phyloP scores from a whole-genome alignment of 2,888 invertebrate species.

The Limnephilus marmoratus region DNA sequence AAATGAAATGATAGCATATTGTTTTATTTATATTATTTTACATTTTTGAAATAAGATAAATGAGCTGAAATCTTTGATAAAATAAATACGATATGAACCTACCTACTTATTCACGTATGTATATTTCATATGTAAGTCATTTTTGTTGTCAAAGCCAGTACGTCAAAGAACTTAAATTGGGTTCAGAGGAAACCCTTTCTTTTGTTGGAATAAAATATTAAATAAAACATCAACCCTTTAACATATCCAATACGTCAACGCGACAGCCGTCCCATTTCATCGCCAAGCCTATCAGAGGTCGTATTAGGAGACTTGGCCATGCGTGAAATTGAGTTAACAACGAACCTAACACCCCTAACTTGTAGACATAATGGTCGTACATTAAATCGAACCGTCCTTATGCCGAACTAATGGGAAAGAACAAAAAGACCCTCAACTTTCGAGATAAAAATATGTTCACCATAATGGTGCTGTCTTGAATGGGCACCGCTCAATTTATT shows the following conservation, averaged over 20 bases:
- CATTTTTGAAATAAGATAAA: too few species aligned
- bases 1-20: too few species aligned
- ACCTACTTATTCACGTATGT: not conserved
- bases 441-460: not conserved
- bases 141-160: not conserved
- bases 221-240: not conserved
- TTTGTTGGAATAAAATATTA: not conserved
- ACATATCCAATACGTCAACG: conserved; percentile 33
- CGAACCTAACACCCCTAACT: conserved; percentile 43
- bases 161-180: not conserved
- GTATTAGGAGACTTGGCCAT: conserved; percentile 50
- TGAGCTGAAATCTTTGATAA: too few species aligned
- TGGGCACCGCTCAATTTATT: not conserved
- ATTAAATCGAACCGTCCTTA: conserved; percentile 37
- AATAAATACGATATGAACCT: too few species aligned
- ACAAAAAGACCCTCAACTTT: not conserved
- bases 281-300: conserved; percentile 27
- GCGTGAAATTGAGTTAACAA: conserved; percentile 56
- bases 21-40: too few species aligned
- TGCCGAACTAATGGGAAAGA: not conserved
- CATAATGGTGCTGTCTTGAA: not conserved
- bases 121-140: not conserved
- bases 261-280: conserved; percentile 13
- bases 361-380: conserved; percentile 44
- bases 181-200: not conserved